Percentiles rank a stretch among this genome's conserved stretches.
Evolutionary conservation across 2,797 vertebrate species (phyloP).

Genomic region (Darevskia nairensis): DNA sequence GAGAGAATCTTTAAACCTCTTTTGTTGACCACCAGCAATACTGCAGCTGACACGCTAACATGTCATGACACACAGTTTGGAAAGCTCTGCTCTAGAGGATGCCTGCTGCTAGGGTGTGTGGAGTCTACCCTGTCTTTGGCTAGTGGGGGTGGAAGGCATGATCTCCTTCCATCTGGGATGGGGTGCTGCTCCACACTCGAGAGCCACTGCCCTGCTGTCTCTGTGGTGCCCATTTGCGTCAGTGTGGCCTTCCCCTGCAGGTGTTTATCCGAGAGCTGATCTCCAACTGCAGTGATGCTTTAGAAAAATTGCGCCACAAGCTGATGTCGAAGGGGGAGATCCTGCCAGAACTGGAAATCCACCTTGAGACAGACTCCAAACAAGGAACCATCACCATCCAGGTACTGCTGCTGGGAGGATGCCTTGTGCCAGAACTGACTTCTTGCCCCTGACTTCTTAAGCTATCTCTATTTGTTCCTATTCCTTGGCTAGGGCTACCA

Average conservation of each 20-base stretch:
- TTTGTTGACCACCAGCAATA: too few relatives aligned
- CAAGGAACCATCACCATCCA: constrained; percentile 94
- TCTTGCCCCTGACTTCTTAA: too few relatives aligned
- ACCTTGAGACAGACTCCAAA: constrained; percentile 87
- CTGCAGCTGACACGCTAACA: too few relatives aligned
- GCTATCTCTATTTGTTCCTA: background rate
- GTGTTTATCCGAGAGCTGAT: constrained; percentile 97
- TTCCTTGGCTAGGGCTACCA: too few relatives aligned
- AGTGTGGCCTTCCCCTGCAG: constrained; percentile 64
- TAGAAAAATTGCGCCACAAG: constrained; percentile 93
- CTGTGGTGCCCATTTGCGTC: background rate
- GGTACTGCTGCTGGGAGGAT: constrained; percentile 75
- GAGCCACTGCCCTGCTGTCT: background rate
- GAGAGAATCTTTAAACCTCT: too few relatives aligned
- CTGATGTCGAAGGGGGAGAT: constrained; percentile 83
- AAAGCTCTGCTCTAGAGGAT: too few relatives aligned
- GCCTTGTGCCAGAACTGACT: background rate
- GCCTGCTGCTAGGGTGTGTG: too few relatives aligned
- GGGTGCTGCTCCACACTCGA: background rate
- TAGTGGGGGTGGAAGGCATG: too few relatives aligned
- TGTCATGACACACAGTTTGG: too few relatives aligned
- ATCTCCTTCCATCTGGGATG: background rate
- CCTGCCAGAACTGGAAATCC: constrained; percentile 91
- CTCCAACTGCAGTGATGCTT: constrained; percentile 93
- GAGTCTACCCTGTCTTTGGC: too few relatives aligned